Conservation (phyloP, 2,113 vertebrate species). For the Clinocottus analis region DNA sequence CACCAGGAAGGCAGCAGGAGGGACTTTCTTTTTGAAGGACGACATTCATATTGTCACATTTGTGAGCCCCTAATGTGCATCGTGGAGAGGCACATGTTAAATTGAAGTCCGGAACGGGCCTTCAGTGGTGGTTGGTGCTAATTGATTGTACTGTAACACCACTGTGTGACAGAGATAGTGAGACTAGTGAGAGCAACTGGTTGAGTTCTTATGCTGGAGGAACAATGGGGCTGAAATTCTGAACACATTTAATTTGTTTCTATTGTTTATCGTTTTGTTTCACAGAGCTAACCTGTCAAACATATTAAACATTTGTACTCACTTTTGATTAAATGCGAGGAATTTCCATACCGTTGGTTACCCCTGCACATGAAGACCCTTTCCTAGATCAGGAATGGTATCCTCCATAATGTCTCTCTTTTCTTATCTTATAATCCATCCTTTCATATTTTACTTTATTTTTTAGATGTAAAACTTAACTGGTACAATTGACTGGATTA, state of each 20-base stretch:
- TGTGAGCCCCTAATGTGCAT: conserved; percentile 71
- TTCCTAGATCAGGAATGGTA: not conserved
- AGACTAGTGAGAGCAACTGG: conserved; percentile 10
- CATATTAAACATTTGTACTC: not conserved
- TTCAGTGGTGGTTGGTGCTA: conserved; percentile 58
- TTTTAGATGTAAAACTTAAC: not conserved
- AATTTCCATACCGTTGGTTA: not conserved
- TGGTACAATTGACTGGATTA: not conserved
- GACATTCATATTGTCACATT: conserved; percentile 78
- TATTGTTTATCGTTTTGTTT: not conserved
- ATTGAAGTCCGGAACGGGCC: conserved; percentile 63
- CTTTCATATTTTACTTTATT: not conserved
- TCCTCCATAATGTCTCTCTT: not conserved
- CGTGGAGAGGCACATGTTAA: conserved; percentile 68
- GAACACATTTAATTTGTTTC: not conserved
- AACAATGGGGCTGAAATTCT: conserved; percentile 1
- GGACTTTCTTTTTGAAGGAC: conserved; percentile 78
- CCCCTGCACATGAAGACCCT: not conserved
- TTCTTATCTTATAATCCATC: not conserved
- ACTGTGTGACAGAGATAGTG: conserved; percentile 41
- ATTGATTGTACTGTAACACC: conserved; percentile 69
- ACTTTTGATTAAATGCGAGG: not conserved
- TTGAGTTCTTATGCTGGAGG: not conserved
- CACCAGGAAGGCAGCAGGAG: conserved; percentile 71
- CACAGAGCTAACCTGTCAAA: not conserved